Evolutionary conservation across 2,797 vertebrate species (phyloP).

Genomic region (Mergus octosetaceus): DNA sequence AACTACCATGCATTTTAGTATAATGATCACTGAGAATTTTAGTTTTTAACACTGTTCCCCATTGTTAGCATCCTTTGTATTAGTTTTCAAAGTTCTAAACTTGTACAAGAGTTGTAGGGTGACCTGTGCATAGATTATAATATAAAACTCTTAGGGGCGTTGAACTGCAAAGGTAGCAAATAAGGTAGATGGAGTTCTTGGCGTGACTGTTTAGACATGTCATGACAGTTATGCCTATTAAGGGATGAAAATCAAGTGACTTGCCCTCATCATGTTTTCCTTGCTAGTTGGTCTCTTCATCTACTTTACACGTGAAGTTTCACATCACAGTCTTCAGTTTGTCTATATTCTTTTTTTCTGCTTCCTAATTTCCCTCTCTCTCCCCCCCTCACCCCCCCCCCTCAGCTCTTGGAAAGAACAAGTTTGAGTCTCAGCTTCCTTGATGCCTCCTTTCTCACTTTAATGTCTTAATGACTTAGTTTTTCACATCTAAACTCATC

Average conservation of each 20-base stretch:
- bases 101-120: background rate
- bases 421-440: background rate
- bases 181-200: background rate
- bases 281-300: background rate
- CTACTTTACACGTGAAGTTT: background rate
- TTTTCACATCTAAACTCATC: background rate
- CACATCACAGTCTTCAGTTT: background rate
- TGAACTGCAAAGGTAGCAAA: background rate
- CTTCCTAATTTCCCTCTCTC: background rate
- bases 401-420: accelerated
- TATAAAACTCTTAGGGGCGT: background rate
- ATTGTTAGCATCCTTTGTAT: background rate
- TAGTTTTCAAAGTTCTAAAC: background rate
- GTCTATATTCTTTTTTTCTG: background rate
- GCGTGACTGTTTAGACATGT: accelerated
- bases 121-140: background rate
- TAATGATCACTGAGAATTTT: background rate
- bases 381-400: accelerated
- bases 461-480: background rate
- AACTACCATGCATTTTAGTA: background rate
- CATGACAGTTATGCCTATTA: background rate
- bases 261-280: background rate
- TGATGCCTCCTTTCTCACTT: background rate
- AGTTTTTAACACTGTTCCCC: background rate
- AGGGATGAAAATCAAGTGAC: accelerated